Base-by-base conservation (phyloP, 2,797 vertebrate species). In the Acrossocheilus wenchowensis region DNA sequence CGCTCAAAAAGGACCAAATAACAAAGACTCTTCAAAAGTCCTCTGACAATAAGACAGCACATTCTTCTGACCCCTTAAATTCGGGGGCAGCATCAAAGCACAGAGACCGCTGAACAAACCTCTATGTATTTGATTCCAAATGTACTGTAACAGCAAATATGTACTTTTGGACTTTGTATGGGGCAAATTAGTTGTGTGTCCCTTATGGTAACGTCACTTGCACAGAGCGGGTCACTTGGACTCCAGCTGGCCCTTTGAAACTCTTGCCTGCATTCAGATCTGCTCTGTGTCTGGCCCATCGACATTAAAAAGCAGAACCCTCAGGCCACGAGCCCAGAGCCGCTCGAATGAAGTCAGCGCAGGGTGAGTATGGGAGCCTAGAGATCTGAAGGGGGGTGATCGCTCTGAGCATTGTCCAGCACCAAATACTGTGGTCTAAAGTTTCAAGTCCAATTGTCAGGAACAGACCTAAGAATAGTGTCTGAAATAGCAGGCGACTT, bases 401-500 rank as follows among this genome's bases (percentile, higher is more conserved):
- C 66, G 48, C 78, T 81, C 71, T 72, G 60, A 71, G 36, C 79
- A 81, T 87, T 87, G 80, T 83, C 80, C 43, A 66, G 75, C 80
- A 69, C 57, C 30, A 14, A 50, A 85, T 82, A 26, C 60, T 71
- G 52, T 39, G 41, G 57, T 83, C 64, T 88, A 43, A 41, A 82
- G 69, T 87, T 89, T 87, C 48, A 84, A 82, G 78, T 57, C 79
- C 85, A 87, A 62, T 54, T 66, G 60, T 84, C 69, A 87, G 77
- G 8, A 88, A 84, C 77, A 50, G 74, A 81, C 34, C 88, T 86
- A 91, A 92, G 86, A 90, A 91, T 88, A 92, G 87, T 89, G 69
- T 79, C 69, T 36, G 78, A 83, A 87, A 85, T 71, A 62, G 83
- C 60, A 64, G 81, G 36, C 39, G 85, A 66, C 74, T 80, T 87